Conservation (phyloP, 2,888 invertebrate species). For the Pachydiplax longipennis region DNA sequence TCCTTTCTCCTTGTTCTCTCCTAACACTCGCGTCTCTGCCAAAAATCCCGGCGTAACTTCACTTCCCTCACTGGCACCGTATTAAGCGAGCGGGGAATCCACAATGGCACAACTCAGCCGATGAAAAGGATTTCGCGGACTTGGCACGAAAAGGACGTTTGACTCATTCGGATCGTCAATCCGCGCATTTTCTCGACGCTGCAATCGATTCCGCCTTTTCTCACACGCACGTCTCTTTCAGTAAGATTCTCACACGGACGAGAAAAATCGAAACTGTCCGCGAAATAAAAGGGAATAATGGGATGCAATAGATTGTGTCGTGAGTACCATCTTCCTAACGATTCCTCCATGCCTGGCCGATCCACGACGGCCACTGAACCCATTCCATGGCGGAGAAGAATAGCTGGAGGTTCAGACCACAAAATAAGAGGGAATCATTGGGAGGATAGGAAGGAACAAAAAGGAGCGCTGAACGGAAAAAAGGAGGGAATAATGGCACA, state of each 20-base stretch:
- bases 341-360: not conserved
- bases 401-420: not conserved
- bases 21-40: too few species aligned
- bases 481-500: too few species aligned
- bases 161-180: not conserved
- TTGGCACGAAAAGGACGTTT: not conserved
- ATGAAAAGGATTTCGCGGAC: not conserved
- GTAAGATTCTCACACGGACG: not conserved
- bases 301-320: not conserved
- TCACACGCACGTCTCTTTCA: not conserved
- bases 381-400: not conserved
- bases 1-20: too few species aligned
- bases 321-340: not conserved
- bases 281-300: not conserved
- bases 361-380: conserved; percentile 2
- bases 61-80: not conserved
- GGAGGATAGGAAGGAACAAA: too few species aligned
- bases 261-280: not conserved
- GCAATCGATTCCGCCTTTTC: not conserved
- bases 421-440: not conserved
- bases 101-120: not conserved
- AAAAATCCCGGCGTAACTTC: too few species aligned
- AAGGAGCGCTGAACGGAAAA: too few species aligned
- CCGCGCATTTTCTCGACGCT: not conserved
- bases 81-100: not conserved